Base-by-base conservation (phyloP, 2,888 invertebrate species). In the Epinotia demarniana region DNA sequence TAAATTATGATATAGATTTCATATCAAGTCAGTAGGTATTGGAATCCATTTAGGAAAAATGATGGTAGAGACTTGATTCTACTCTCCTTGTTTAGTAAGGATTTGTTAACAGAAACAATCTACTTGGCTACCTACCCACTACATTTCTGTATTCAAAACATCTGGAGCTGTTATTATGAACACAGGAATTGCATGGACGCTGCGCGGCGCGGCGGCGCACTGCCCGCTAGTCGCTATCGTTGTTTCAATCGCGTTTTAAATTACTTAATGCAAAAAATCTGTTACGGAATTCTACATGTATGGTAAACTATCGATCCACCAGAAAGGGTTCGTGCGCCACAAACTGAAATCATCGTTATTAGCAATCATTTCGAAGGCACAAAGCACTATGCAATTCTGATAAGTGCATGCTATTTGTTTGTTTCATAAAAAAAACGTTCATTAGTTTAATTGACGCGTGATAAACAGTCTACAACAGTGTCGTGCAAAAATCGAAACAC, bases 291-390 rank as follows among this genome's bases (percentile, higher is more conserved):
- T 82, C 85, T 87, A 87, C 85, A 85, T 86, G 86, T 84, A 91
- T 90, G 83, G 86, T 88, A 88, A 90, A 91, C 89, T 93, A 93
- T 93, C 89, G 93, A 93, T 93, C 92, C 89, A 89, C 86, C 53
- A 89, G 86, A 90, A 74, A 90, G 88, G 89, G 88, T 91, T 86
- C 83, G 86, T 89, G 89, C 92, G 91, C 89, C 90, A 89, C 90
- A 89, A 87, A 89, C 86, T 85, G 85, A 88, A 90, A 87, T 90
- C 86, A 89, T 88, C 84, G 84, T 86, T 87, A 71, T 75, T 66
- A 89, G 88, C 89, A 89, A 89, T 91, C 89, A 91, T 89, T 85
- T 89, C 87, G 88, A 85, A 88, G 87, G 87, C 86, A 89, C 87
- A 88, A 90, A 90, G 89, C 88, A 88, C 87, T 87, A 88, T 89